phyloP scores from a whole-genome alignment of 2,113 vertebrate genomes.

The Manacus vitellinus region DNA sequence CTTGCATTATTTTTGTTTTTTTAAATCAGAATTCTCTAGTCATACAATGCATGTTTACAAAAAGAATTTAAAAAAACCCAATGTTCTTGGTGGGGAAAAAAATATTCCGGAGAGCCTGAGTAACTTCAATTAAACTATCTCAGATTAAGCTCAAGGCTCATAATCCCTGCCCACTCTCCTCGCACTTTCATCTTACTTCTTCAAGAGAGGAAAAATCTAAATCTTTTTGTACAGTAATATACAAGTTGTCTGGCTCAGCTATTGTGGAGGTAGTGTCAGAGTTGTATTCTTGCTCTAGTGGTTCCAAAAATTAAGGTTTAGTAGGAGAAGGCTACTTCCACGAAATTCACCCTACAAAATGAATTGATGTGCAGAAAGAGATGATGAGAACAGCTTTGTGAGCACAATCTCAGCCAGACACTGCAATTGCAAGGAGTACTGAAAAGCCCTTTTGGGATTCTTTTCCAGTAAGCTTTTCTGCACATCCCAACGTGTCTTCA shows the following conservation, averaged over 20 bases:
- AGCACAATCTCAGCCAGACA: background rate
- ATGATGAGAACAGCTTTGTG: fast-evolving
- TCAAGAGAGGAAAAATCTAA: background rate
- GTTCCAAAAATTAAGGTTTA: background rate
- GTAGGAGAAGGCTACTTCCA: background rate
- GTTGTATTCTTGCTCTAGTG: background rate
- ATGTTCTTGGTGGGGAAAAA: background rate
- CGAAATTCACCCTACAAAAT: background rate
- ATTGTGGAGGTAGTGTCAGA: background rate
- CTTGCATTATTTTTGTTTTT: background rate
- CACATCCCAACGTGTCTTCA: background rate
- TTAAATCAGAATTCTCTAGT: background rate
- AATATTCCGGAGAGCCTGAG: background rate
- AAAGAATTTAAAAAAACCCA: background rate
- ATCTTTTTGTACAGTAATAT: background rate
- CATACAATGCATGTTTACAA: background rate
- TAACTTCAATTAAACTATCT: background rate
- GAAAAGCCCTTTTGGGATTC: background rate
- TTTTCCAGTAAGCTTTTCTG: background rate
- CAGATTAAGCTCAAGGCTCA: background rate
- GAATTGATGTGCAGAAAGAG: background rate
- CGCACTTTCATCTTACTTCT: background rate
- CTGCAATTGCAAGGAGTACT: fast-evolving
- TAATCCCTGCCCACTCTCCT: background rate
- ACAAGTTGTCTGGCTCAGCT: background rate